A percentile compares a stretch with the other conserved stretches of the same genome.
phyloP scores from a whole-genome alignment of 2,113 vertebrate genomes.

The Acanthochromis polyacanthus region DNA sequence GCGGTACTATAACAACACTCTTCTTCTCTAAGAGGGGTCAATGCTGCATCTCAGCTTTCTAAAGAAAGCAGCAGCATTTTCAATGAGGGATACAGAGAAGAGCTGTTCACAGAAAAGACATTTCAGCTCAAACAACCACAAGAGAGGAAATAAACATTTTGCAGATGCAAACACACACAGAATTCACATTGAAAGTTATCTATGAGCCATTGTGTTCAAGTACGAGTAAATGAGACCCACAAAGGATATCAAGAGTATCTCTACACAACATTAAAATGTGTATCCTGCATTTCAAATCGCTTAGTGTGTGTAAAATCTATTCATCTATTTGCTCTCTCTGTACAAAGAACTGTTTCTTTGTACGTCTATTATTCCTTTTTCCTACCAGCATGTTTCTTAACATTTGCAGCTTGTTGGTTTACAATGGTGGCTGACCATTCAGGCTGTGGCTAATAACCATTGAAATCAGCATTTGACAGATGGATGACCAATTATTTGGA shows the following conservation, averaged over 20 bases:
- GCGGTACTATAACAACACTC: constrained; percentile 66
- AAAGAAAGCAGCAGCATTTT: constrained; percentile 72
- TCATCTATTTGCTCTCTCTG: background rate
- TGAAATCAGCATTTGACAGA: constrained; percentile 47
- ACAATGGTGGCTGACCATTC: constrained; percentile 18
- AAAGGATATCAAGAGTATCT: background rate
- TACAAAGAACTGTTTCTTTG: background rate
- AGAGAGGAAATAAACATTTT: constrained; percentile 59
- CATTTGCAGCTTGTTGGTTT: constrained; percentile 23
- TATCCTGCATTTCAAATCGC: background rate
- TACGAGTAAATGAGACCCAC: constrained; percentile 25
- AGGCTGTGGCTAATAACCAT: constrained; percentile 44
- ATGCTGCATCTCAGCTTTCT: constrained; percentile 63
- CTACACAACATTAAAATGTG: background rate
- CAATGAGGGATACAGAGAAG: constrained; percentile 64
- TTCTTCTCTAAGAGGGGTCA: constrained; percentile 72
- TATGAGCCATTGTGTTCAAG: constrained; percentile 38
- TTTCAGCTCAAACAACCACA: constrained; percentile 47
- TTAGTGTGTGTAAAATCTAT: background rate
- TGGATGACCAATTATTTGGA: constrained; percentile 61
- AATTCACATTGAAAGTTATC: constrained; percentile 38
- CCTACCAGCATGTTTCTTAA: background rate
- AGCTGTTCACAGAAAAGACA: constrained; percentile 68
- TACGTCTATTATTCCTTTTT: background rate
- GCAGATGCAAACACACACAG: constrained; percentile 10